These are phyloP conservation scores for Crocidura indochinensis DNA, from an alignment of 2,797 vertebrate genomes.

Conservation along the genomic window DNA sequence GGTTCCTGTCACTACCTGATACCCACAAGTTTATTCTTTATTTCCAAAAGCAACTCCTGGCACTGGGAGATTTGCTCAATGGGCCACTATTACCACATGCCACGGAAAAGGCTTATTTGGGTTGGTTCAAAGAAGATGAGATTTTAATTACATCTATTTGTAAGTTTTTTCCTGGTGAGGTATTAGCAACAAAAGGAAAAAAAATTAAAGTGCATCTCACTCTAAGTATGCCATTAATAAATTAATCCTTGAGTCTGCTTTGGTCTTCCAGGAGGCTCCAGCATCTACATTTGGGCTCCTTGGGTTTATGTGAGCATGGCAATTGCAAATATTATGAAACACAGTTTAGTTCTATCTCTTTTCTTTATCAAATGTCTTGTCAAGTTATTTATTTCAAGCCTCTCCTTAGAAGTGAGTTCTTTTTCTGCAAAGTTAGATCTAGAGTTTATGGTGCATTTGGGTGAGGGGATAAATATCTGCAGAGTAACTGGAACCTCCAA, in stretches of 20 bases:
- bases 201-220: not conserved
- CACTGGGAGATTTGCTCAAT: slow-evolving; percentile 18
- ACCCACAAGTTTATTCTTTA: slow-evolving; percentile 86
- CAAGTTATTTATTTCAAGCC: not conserved
- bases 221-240: not conserved
- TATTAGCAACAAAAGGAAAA: not conserved
- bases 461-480: not conserved
- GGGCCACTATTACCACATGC: not conserved
- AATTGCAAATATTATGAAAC: not conserved
- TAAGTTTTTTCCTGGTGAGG: slow-evolving; percentile 52
- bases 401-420: not conserved
- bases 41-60: slow-evolving; percentile 30
- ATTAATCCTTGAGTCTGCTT: not conserved
- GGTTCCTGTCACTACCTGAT: slow-evolving; percentile 85
- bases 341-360: not conserved
- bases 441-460: not conserved
- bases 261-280: not conserved
- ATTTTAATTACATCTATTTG: slow-evolving; percentile 73
- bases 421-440: not conserved
- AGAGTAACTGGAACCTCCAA: not conserved
- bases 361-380: not conserved
- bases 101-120: slow-evolving; percentile 59
- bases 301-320: not conserved
- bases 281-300: no score
- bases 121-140: slow-evolving; percentile 38